These are phyloP conservation scores for Eubasilissa splendida DNA, from an alignment of 2,888 invertebrate genomes.

Conservation along the genomic window DNA sequence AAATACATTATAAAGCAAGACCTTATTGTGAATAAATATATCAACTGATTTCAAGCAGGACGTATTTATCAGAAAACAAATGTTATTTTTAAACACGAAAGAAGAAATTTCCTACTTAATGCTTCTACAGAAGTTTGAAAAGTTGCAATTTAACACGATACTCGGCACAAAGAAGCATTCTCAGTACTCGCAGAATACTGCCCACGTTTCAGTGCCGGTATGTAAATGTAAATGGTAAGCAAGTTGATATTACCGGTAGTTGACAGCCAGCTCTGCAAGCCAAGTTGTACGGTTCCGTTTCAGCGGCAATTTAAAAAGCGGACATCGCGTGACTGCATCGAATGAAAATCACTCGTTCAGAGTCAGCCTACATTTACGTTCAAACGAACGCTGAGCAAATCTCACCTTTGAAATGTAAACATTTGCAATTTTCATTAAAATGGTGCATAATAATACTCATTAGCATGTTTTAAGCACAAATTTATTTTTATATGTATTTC, in stretches of 20 bases:
- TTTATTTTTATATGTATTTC: too few species aligned
- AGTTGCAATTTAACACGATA: constrained; percentile 31
- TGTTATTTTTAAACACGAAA: neutral
- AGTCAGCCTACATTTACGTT: too few species aligned
- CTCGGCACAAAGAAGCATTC: neutral
- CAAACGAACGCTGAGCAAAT: too few species aligned
- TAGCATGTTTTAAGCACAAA: too few species aligned
- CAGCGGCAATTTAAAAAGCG: constrained; percentile 6
- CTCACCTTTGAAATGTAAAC: too few species aligned
- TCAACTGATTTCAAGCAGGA: too few species aligned
- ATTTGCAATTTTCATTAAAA: too few species aligned
- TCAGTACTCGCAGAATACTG: neutral
- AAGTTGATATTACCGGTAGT: constrained; percentile 19
- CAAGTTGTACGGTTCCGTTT: constrained; percentile 4
- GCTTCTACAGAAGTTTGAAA: constrained; percentile 11
- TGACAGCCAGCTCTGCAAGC: constrained; percentile 15
- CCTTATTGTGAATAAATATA: too few species aligned
- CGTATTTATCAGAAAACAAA: too few species aligned
- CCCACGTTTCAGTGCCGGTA: constrained; percentile 7
- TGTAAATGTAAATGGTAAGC: constrained; percentile 15
- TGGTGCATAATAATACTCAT: too few species aligned
- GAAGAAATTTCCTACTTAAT: neutral
- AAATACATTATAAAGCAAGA: too few species aligned
- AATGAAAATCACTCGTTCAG: neutral
- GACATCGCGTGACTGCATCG: constrained; percentile 31